These are phyloP conservation scores for Phymanthus crucifer DNA, from an alignment of 92 coral and sea anemone genomes.

Conservation along the genomic window DNA sequence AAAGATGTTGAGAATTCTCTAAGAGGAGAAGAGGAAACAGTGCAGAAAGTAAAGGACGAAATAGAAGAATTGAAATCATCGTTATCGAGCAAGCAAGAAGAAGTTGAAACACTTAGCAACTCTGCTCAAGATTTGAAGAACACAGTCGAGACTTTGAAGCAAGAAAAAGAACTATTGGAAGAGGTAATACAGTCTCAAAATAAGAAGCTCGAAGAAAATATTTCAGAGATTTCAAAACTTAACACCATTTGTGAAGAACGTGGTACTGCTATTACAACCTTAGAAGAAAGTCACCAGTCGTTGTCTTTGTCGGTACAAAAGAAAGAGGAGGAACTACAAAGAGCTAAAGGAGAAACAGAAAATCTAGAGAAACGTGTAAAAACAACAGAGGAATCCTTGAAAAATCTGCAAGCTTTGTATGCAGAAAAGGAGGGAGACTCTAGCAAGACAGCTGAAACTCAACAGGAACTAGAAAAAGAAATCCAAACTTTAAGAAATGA, in stretches of 20 bases:
- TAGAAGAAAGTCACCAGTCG: conserved; percentile 56
- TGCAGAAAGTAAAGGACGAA: neutral
- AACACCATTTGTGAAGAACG: conserved; percentile 50
- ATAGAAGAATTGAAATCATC: conserved; percentile 6
- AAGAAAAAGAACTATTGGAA: conserved; percentile 60
- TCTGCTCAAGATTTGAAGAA: conserved; percentile 50
- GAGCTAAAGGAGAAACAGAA: conserved; percentile 47
- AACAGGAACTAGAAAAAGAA: conserved; percentile 39
- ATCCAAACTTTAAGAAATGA: conserved; percentile 32
- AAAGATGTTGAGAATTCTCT: neutral
- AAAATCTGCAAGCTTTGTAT: conserved; percentile 37
- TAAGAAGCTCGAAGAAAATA: conserved; percentile 55
- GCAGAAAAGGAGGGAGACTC: conserved; percentile 50
- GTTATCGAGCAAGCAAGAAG: conserved; percentile 6
- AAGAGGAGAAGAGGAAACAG: neutral
- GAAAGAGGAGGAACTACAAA: conserved; percentile 77
- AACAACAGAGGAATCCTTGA: conserved; percentile 55
- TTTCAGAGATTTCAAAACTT: conserved; percentile 45
- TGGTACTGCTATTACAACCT: conserved; percentile 20
- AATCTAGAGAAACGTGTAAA: conserved; percentile 55
- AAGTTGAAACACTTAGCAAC: neutral
- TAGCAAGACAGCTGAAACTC: conserved; percentile 39
- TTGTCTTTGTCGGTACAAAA: conserved; percentile 58
- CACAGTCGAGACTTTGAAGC: conserved; percentile 31
- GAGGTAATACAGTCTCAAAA: conserved; percentile 42